A percentile compares a stretch with the other conserved stretches of the same genome.
Evolutionary conservation across 2,888 invertebrate species (phyloP).

Genomic region (Drosophila robusta): DNA sequence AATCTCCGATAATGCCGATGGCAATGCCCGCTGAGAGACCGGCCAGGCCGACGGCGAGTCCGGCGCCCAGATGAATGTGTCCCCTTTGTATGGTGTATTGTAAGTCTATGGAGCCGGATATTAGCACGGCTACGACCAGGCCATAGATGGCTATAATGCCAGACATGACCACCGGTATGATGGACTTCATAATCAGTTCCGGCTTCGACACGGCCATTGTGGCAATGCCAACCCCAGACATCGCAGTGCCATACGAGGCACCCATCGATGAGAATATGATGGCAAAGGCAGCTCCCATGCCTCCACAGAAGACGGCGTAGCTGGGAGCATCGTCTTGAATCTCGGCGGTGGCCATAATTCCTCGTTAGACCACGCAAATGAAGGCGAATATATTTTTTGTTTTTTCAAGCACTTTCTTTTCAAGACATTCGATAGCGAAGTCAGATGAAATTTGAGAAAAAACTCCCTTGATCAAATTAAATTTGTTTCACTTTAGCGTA

Average conservation of each 20-base stretch:
- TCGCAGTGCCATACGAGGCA: constrained; percentile 99
- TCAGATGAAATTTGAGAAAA: neutral
- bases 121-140: constrained; percentile 98
- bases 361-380: too few relatives aligned
- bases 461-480: neutral
- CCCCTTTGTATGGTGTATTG: constrained; percentile 92
- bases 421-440: neutral
- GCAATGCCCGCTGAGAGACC: constrained; percentile 99
- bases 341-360: constrained; percentile 41
- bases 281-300: constrained; percentile 92
- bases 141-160: constrained; percentile 99
- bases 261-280: constrained; percentile 89
- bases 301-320: constrained; percentile 56
- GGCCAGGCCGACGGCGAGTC: constrained; percentile 97
- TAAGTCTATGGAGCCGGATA: constrained; percentile 92
- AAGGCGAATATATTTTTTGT: too few relatives aligned
- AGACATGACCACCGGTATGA: constrained; percentile 99
- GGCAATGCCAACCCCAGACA: constrained; percentile 99
- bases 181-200: constrained; percentile 99
- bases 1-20: constrained; percentile 99
- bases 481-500: too few relatives aligned
- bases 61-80: constrained; percentile 98
- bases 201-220: constrained; percentile 99
- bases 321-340: constrained; percentile 22
- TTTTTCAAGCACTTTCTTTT: too few relatives aligned